These are phyloP conservation scores for Pardosa pseudoannulata DNA, from an alignment of 2,888 invertebrate genomes.

Conservation along the genomic window DNA sequence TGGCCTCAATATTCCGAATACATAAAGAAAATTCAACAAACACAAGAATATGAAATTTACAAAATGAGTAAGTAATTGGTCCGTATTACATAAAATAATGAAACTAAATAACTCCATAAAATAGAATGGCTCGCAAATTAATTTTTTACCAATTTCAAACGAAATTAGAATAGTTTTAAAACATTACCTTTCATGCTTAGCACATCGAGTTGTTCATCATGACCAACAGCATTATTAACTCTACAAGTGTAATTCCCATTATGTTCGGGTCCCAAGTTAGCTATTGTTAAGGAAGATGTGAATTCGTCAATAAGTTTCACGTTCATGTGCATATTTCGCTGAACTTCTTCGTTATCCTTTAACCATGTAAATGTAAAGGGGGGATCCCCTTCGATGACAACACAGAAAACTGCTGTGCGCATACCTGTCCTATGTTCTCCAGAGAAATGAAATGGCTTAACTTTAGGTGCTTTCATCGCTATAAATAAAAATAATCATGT, in stretches of 20 bases:
- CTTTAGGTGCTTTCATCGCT: not conserved
- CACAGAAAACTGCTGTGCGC: constrained; percentile 23
- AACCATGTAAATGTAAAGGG: constrained; percentile 37
- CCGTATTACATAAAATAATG: too few relatives aligned
- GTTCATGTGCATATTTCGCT: not conserved
- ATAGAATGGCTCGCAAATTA: too few relatives aligned
- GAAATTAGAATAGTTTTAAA: too few relatives aligned
- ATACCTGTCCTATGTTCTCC: constrained; percentile 18
- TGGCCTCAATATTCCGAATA: too few relatives aligned
- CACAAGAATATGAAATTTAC: too few relatives aligned
- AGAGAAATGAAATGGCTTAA: constrained; percentile 35
- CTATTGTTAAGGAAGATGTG: constrained; percentile 21
- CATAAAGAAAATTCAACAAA: too few relatives aligned
- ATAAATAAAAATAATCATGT: too few relatives aligned
- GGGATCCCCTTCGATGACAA: constrained; percentile 17
- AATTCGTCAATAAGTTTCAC: constrained; percentile 28
- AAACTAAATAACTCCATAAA: too few relatives aligned
- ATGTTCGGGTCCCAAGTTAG: constrained; percentile 1
- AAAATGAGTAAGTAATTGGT: too few relatives aligned
- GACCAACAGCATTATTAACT: constrained; percentile 9
- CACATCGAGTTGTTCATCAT: not conserved
- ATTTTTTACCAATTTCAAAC: too few relatives aligned
- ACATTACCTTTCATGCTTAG: constrained; percentile 43
- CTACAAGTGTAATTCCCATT: constrained; percentile 37
- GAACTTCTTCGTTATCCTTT: constrained; percentile 18